Evolutionary conservation across 2,113 vertebrate species (phyloP).

Genomic region (Dinomys branickii): DNA sequence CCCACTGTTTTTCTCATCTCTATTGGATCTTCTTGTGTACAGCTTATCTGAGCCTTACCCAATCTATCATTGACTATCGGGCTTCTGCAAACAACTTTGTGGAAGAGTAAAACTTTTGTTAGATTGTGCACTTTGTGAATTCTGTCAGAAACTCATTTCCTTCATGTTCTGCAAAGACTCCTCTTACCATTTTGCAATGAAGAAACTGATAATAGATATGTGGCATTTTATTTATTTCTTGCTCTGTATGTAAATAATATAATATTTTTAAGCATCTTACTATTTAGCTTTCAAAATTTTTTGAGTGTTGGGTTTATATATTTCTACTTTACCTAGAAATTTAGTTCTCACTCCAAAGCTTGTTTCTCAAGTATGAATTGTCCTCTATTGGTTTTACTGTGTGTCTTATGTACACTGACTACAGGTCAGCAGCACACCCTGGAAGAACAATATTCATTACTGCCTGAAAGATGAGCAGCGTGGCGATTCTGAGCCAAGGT

Average conservation of each 20-base stretch:
- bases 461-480: not conserved
- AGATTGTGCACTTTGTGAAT: not conserved
- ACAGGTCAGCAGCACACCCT: not conserved
- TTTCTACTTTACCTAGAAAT: not conserved
- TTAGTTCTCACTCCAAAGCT: not conserved
- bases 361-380: not conserved
- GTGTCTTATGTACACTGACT: not conserved
- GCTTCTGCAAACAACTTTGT: not conserved
- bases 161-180: not conserved
- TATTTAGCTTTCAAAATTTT: not conserved
- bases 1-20: not conserved
- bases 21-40: slow-evolving; percentile 6
- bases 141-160: not conserved
- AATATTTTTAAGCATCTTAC: not conserved
- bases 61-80: slow-evolving; percentile 25
- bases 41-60: not conserved
- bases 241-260: not conserved
- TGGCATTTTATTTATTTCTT: not conserved
- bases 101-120: not conserved
- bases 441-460: not conserved
- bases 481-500: not conserved
- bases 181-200: not conserved
- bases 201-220: not conserved
- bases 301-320: not conserved
- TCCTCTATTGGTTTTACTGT: not conserved